Evolutionary conservation across 2,888 invertebrate genomes (phyloP).

Genomic region (Epinotia brunnichana): DNA sequence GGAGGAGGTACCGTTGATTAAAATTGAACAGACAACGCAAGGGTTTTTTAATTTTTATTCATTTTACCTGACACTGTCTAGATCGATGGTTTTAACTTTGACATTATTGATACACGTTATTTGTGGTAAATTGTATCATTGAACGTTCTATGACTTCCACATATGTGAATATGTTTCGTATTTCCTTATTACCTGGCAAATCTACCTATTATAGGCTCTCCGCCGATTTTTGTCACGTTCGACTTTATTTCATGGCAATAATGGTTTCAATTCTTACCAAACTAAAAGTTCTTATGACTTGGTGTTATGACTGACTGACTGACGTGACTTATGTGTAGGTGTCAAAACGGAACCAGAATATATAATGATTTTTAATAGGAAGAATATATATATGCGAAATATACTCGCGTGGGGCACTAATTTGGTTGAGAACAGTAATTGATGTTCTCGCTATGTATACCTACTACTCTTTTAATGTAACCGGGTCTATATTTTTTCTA

Average conservation of each 20-base stretch:
- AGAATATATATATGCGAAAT: background rate
- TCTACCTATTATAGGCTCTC: too few relatives aligned
- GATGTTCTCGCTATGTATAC: too few relatives aligned
- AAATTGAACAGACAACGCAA: constrained; percentile 5
- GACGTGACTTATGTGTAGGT: too few relatives aligned
- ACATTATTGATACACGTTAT: too few relatives aligned
- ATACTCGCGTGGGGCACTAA: background rate
- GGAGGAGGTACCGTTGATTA: constrained; percentile 23
- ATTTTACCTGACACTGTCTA: background rate
- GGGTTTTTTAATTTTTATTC: background rate
- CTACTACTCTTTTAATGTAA: too few relatives aligned
- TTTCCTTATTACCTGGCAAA: background rate
- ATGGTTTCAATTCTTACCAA: background rate
- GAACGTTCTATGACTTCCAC: background rate
- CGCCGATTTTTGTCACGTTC: too few relatives aligned
- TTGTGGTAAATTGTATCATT: background rate
- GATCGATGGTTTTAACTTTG: background rate
- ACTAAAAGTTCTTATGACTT: background rate
- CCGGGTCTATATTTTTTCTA: too few relatives aligned
- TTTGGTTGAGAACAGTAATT: too few relatives aligned
- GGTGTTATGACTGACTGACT: too few relatives aligned
- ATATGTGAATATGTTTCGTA: background rate
- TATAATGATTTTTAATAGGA: background rate
- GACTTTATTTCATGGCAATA: background rate
- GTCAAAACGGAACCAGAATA: background rate